phyloP scores from a whole-genome alignment of 64 coral and sea anemone species.

The Porites lutea region DNA sequence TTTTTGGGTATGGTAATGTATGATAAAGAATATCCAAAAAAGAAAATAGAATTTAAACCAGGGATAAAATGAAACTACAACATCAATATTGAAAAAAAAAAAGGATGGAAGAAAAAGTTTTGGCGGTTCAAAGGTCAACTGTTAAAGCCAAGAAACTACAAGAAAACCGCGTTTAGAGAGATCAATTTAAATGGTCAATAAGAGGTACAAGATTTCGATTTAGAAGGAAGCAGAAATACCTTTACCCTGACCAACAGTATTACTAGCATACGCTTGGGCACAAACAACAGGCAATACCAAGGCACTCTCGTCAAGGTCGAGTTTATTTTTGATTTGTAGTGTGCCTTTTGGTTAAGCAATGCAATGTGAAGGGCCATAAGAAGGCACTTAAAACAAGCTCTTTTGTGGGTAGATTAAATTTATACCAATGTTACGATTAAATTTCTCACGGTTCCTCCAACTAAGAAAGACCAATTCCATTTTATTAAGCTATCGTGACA shows the following conservation, averaged over 20 bases:
- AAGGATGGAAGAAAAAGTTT: no score
- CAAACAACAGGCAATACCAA: conserved; percentile 27
- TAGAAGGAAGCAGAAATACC: not conserved
- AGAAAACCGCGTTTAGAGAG: no score
- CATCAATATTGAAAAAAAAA: no score
- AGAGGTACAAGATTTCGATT: no score
- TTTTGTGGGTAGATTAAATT: not conserved
- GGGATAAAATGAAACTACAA: no score
- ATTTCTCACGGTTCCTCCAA: not conserved
- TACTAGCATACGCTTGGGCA: not conserved
- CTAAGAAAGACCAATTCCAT: not conserved
- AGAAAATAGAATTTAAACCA: no score
- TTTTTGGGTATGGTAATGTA: no score
- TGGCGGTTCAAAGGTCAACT: no score
- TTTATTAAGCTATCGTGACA: not conserved
- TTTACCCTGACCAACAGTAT: not conserved
- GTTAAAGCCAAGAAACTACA: no score
- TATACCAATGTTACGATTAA: not conserved
- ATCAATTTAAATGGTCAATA: not conserved
- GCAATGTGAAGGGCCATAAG: conserved; percentile 10
- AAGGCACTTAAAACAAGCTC: conserved; percentile 12
- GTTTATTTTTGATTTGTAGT: conserved; percentile 57
- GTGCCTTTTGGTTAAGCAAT: not conserved
- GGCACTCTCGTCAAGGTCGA: not conserved
- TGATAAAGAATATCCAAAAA: no score